These are phyloP conservation scores for Eupithecia tripunctaria DNA, from an alignment of 2,888 invertebrate species.

Conservation along the genomic window DNA sequence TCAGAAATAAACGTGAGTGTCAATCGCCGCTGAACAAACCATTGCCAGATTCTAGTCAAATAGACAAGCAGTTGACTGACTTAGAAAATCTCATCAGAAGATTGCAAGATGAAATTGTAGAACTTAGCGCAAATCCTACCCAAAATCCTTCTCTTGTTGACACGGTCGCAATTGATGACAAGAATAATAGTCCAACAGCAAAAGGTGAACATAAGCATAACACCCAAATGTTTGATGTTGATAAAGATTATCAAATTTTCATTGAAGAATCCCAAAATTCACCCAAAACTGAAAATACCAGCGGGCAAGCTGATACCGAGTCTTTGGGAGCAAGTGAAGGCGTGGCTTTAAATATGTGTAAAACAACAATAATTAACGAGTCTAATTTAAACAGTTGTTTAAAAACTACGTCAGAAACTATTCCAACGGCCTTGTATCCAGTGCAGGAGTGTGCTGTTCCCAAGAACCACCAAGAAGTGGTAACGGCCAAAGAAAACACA, in stretches of 20 bases:
- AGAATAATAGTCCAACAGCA: background rate
- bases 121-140: slow-evolving; percentile 49
- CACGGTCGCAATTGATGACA: background rate
- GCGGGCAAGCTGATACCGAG: background rate
- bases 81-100: slow-evolving; percentile 58
- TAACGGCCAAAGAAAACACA: background rate
- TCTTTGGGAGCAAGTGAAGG: background rate
- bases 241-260: background rate
- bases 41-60: slow-evolving; percentile 40
- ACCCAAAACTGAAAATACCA: background rate
- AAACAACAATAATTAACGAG: background rate
- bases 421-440: background rate
- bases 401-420: background rate
- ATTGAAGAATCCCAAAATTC: background rate
- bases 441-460: background rate
- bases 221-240: background rate
- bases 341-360: background rate
- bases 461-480: background rate
- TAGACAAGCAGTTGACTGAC: slow-evolving; percentile 63
- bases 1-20: background rate
- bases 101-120: slow-evolving; percentile 63
- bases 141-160: slow-evolving; percentile 25
- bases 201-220: background rate
- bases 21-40: slow-evolving; percentile 42
- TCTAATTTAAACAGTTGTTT: background rate